phyloP scores from a whole-genome alignment of 2,113 vertebrate genomes.

The Lamprotornis superbus region DNA sequence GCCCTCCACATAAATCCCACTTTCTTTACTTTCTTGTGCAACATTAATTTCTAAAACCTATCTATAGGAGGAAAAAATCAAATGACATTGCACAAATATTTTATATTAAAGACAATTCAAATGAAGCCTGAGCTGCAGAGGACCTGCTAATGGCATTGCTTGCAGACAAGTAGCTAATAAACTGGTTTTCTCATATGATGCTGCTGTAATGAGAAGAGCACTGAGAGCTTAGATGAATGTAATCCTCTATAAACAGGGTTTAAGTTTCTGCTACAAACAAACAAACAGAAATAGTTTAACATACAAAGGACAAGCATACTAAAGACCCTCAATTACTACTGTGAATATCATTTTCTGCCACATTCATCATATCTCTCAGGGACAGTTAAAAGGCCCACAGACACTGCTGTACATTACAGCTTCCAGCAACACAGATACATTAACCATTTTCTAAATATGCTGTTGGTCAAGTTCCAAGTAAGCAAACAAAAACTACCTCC shows the following conservation, averaged over 20 bases:
- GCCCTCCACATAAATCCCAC: neutral
- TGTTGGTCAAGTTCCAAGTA: neutral
- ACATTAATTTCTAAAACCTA: neutral
- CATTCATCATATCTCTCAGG: constrained; percentile 9
- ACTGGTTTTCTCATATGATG: neutral
- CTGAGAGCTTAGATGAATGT: neutral
- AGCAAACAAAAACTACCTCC: neutral
- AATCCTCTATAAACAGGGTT: neutral
- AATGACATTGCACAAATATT: neutral
- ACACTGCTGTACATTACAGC: neutral
- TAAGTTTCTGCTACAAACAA: neutral
- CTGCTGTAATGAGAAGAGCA: neutral
- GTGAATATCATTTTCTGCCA: constrained; percentile 15
- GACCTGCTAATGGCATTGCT: neutral
- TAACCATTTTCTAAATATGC: neutral
- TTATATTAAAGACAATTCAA: neutral
- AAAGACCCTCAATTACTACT: neutral
- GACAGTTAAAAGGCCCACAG: neutral
- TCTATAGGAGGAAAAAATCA: neutral
- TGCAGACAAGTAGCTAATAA: neutral
- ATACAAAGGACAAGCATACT: neutral
- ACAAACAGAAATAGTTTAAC: neutral
- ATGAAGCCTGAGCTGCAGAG: neutral
- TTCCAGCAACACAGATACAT: constrained; percentile 1
- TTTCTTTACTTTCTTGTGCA: neutral